These are phyloP conservation scores for Cepaea hortensis DNA, from an alignment of 2,888 invertebrate species.

Conservation along the genomic window DNA sequence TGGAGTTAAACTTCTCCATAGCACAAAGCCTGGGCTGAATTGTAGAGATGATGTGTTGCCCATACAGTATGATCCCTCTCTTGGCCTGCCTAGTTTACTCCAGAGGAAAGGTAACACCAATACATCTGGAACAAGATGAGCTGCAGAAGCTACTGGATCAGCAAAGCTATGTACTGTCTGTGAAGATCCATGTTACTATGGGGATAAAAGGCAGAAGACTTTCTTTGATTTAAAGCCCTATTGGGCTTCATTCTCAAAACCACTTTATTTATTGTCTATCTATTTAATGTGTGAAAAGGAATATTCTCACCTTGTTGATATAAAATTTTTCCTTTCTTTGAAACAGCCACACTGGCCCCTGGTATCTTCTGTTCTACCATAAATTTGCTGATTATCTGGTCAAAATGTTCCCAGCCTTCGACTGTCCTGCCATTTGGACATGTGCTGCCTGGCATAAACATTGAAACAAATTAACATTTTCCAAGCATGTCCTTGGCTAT, in stretches of 20 bases:
- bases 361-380: conserved; percentile 67
- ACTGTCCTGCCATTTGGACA: conserved; percentile 57
- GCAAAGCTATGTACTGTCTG: too few species aligned
- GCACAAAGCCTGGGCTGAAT: too few species aligned
- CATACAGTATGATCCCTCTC: too few species aligned
- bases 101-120: too few species aligned
- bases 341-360: conserved; percentile 64
- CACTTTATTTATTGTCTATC: neutral
- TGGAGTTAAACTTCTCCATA: too few species aligned
- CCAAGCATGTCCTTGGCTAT: neutral
- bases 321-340: conserved; percentile 60
- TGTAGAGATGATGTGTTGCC: too few species aligned
- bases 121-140: too few species aligned
- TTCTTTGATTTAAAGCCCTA: neutral
- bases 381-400: conserved; percentile 64
- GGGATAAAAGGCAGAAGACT: too few species aligned
- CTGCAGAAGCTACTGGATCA: too few species aligned
- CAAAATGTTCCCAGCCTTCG: conserved; percentile 56
- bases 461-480: neutral
- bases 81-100: too few species aligned
- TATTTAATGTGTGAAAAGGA: neutral
- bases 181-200: too few species aligned
- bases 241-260: too few species aligned
- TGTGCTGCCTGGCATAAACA: conserved; percentile 33
- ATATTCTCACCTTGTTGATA: conserved; percentile 63